Base-by-base conservation (phyloP, 64 coral and sea anemone genomes). In the Exaiptasia diaphana region DNA sequence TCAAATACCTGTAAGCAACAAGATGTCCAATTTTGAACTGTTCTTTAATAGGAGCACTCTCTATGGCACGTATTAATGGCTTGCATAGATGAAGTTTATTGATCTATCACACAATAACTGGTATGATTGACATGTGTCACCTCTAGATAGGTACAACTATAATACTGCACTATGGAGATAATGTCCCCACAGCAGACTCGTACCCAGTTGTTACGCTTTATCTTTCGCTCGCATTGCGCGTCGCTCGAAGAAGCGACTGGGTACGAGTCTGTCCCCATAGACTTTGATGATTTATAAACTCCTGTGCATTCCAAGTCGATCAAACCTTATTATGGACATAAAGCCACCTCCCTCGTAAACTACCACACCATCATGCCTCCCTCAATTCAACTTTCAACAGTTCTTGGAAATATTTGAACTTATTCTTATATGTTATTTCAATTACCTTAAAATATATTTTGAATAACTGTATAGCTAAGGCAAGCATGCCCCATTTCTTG, bases 401-500 rank as follows among this genome's bases (percentile, higher is more conserved):
- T n/a, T n/a, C n/a, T n/a, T n/a, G n/a, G n/a, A n/a, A n/a, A n/a
- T n/a, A n/a, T n/a, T n/a, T n/a, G n/a, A n/a, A n/a, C n/a, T n/a
- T n/a, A n/a, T n/a, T n/a, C n/a, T n/a, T n/a, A n/a, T n/a, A n/a
- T n/a, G n/a, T n/a, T n/a, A n/a, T 31, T 62, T 38, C 1, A 13
- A 36, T 36, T 90, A 92, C 95, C 90, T 99, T 99, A 13, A 99
- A 99, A 64, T 99, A 99, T 25, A 99, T 99, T 53, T 99, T 99
- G 58, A 99, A 99, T 28, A 99, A 82, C 46, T 99, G 95, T 69
- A 92, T 92, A 25, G 87, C 95, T 67, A 99, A 75, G 17, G 85
- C 90, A 35, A 99, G 81, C 95, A 99, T 99, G 64, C 95, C 95
- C 95, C 95, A 99, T 87, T 99, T 99, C 89, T 99, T 99, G 2